Evolutionary conservation across 2,113 vertebrate species (phyloP).

Genomic region (Phaetusa simplex): DNA sequence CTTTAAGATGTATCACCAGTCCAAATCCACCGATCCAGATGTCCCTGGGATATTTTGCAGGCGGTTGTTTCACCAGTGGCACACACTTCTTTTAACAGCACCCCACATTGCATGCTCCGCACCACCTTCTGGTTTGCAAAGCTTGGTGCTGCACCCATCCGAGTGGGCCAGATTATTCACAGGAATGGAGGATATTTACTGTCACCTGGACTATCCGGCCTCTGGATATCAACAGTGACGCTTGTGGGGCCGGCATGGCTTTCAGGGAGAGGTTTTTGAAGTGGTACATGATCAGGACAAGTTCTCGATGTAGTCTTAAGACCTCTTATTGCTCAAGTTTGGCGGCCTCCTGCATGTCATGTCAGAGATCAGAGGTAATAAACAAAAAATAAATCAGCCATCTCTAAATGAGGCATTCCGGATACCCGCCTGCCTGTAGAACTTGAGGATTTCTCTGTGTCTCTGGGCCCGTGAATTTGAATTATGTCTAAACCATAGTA

Average conservation of each 20-base stretch:
- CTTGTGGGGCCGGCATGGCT: not conserved
- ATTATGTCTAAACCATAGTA: not conserved
- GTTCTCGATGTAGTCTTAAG: not conserved
- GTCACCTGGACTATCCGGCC: not conserved
- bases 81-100: not conserved
- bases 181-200: not conserved
- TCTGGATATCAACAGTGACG: not conserved
- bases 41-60: not conserved
- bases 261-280: not conserved
- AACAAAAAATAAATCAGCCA: not conserved
- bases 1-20: not conserved
- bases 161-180: not conserved
- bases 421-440: not conserved
- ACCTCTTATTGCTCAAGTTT: not conserved
- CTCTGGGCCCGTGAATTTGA: not conserved
- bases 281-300: not conserved
- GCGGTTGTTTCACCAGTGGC: not conserved
- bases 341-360: accelerated
- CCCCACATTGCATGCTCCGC: accelerated
- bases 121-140: not conserved
- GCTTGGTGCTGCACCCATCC: not conserved
- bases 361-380: not conserved
- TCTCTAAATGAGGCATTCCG: not conserved
- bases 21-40: not conserved
- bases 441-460: not conserved